Percentiles rank a stretch among this genome's conserved stretches.
Conservation (phyloP, 2,888 invertebrate species). For the Leucophenga maculata region DNA sequence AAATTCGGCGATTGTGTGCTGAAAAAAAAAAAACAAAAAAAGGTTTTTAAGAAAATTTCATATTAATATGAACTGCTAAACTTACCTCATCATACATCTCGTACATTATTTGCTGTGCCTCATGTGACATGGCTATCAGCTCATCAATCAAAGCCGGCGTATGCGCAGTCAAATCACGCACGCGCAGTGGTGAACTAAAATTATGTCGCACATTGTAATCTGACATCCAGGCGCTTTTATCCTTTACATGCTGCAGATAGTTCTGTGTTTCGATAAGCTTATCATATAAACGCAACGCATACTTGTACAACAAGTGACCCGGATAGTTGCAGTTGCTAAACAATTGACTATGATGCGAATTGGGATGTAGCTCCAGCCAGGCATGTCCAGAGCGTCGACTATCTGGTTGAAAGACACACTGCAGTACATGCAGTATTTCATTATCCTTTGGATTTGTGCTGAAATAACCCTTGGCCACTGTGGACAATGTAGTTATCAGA, state of each 20-base stretch:
- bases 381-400: constrained; percentile 71
- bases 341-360: constrained; percentile 77
- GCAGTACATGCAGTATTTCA: constrained; percentile 73
- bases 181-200: constrained; percentile 79
- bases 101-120: constrained; percentile 75
- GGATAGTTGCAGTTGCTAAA: constrained; percentile 79
- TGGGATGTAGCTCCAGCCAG: constrained; percentile 76
- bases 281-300: constrained; percentile 69
- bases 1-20: constrained; percentile 76
- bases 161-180: constrained; percentile 77
- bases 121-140: constrained; percentile 74
- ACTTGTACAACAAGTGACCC: constrained; percentile 75
- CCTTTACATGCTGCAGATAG: constrained; percentile 66
- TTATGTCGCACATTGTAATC: constrained; percentile 80
- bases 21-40: constrained; percentile 11
- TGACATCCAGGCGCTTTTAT: constrained; percentile 78
- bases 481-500: constrained; percentile 76
- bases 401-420: constrained; percentile 74
- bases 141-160: constrained; percentile 76
- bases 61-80: neutral
- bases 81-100: constrained; percentile 75
- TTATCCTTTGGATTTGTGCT: constrained; percentile 74
- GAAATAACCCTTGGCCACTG: constrained; percentile 77
- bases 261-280: constrained; percentile 70
- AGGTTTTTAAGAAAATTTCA: neutral